These are phyloP conservation scores for Hydrotaea diabolus DNA, from an alignment of 2,888 invertebrate species.

Conservation along the genomic window DNA sequence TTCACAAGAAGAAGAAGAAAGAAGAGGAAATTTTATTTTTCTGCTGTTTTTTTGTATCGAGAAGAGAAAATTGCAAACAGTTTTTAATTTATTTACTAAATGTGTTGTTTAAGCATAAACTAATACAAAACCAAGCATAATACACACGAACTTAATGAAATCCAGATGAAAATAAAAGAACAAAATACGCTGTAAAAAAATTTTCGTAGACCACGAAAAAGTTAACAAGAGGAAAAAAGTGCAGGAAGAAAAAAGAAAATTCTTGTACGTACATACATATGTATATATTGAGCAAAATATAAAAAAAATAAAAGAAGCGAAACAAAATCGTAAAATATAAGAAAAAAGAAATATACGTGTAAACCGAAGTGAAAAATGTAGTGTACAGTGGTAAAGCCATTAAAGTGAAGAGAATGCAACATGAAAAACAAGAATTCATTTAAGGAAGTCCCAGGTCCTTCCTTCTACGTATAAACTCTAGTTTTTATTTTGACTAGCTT, in stretches of 20 bases:
- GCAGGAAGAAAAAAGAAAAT: no score
- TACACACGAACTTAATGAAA: not conserved
- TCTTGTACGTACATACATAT: no score
- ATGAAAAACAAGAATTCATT: not conserved
- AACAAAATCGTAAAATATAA: not conserved
- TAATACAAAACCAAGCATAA: slow-evolving; percentile 29
- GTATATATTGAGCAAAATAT: no score
- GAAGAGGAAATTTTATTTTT: slow-evolving; percentile 54
- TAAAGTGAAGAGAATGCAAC: no score
- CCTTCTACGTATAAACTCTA: not conserved
- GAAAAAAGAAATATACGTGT: not conserved
- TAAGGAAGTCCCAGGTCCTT: not conserved
- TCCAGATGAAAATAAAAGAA: slow-evolving; percentile 14
- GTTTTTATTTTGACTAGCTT: slow-evolving; percentile 3
- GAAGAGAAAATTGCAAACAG: slow-evolving; percentile 56
- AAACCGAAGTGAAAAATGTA: no score
- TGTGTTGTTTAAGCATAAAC: slow-evolving; percentile 46
- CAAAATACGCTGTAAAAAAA: slow-evolving; percentile 11
- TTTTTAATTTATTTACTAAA: slow-evolving; percentile 49
- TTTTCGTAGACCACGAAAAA: slow-evolving; percentile 44
- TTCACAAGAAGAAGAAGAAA: slow-evolving; percentile 52
- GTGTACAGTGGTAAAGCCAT: not conserved
- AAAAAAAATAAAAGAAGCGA: slow-evolving; percentile 22
- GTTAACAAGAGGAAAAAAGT: slow-evolving; percentile 36
- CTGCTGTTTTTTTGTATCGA: slow-evolving; percentile 52